phyloP scores from a whole-genome alignment of 2,888 invertebrate genomes.

The Sesia bembeciformis region DNA sequence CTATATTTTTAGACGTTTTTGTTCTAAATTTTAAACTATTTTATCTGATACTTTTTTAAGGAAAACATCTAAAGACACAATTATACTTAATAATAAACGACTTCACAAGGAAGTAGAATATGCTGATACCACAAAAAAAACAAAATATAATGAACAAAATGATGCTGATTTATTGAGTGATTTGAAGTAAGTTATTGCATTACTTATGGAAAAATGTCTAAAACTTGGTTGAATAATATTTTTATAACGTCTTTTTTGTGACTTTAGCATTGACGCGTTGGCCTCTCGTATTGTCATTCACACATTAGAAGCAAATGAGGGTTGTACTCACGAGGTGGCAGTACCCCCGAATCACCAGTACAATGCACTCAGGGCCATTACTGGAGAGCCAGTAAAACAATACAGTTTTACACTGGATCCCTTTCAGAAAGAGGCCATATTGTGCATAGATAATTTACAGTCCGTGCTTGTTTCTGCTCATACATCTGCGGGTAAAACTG shows the following conservation, averaged over 20 bases:
- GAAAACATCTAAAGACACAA: slow-evolving; percentile 13
- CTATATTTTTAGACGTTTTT: slow-evolving; percentile 12
- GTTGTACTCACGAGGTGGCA: slow-evolving; percentile 97
- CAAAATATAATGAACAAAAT: slow-evolving; percentile 35
- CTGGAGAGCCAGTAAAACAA: slow-evolving; percentile 87
- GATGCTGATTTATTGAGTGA: slow-evolving; percentile 39
- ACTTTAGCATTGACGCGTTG: slow-evolving; percentile 70
- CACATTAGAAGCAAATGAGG: slow-evolving; percentile 90
- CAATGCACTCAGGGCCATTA: slow-evolving; percentile 70
- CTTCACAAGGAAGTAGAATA: slow-evolving; percentile 46
- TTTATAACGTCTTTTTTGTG: slow-evolving; percentile 4
- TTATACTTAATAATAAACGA: slow-evolving; percentile 35
- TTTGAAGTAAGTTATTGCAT: slow-evolving; percentile 41
- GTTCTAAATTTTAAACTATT: too few species aligned
- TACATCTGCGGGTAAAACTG: slow-evolving; percentile 99
- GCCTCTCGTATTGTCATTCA: slow-evolving; percentile 90
- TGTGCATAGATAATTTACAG: slow-evolving; percentile 98
- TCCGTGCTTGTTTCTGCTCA: slow-evolving; percentile 99
- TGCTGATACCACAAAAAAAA: slow-evolving; percentile 46
- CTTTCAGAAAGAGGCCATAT: slow-evolving; percentile 97
- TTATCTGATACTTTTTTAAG: slow-evolving; percentile 15
- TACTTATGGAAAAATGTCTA: not conserved
- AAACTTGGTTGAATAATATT: not conserved
- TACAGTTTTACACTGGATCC: slow-evolving; percentile 97
- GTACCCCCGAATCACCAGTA: slow-evolving; percentile 92